Evolutionary conservation across 2,797 vertebrate species (phyloP).

Genomic region (Bradypodion pumilum): DNA sequence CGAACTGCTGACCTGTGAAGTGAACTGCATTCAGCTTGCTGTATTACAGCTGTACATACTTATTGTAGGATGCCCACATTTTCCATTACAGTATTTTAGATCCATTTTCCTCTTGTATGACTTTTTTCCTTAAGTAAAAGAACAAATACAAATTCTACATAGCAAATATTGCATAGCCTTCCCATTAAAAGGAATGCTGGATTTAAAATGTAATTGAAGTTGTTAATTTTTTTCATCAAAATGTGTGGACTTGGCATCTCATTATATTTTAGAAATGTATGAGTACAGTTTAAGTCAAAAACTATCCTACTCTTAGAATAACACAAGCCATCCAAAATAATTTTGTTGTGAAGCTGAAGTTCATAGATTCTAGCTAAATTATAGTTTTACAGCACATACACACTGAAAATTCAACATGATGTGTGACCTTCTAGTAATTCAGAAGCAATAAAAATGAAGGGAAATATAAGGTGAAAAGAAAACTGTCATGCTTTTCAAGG

Average conservation of each 20-base stretch:
- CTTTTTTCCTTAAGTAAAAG: neutral
- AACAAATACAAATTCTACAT: neutral
- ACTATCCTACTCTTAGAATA: conserved; percentile 8
- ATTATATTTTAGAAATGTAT: conserved; percentile 37
- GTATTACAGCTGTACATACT: neutral
- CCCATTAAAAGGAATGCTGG: conserved; percentile 3
- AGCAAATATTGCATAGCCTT: neutral
- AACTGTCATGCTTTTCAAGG: conserved; percentile 51
- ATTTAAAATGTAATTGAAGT: conserved; percentile 44
- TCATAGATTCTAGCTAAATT: conserved; percentile 9
- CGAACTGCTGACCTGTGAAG: too few species aligned
- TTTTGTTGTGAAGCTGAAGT: neutral
- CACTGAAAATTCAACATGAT: neutral
- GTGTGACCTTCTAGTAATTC: conserved; percentile 18
- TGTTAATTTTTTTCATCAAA: conserved; percentile 25
- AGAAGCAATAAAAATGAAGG: conserved; percentile 43
- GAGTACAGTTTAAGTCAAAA: conserved; percentile 40
- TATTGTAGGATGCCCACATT: neutral
- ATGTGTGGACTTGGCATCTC: conserved; percentile 13
- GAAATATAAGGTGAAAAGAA: conserved; percentile 32
- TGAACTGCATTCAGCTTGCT: neutral
- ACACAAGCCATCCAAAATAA: conserved; percentile 14
- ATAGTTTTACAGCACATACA: conserved; percentile 34
- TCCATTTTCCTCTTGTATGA: neutral
- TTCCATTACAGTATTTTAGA: too few species aligned